These are phyloP conservation scores for Cordylochernes scorpioides DNA, from an alignment of 2,888 invertebrate species.

Conservation along the genomic window DNA sequence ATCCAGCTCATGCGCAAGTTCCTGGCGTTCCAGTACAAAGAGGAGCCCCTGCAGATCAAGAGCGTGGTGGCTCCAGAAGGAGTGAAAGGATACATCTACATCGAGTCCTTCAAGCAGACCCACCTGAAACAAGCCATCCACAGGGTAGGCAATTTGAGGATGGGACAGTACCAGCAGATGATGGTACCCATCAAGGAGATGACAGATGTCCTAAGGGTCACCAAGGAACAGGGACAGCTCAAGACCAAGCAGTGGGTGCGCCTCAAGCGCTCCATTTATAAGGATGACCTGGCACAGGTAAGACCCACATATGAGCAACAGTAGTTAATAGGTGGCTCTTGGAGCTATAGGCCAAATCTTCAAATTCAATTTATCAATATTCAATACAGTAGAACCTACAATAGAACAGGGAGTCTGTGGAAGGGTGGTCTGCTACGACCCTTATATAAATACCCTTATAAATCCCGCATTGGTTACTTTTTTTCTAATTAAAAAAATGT, in stretches of 20 bases:
- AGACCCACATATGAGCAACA: too few species aligned
- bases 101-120: slow-evolving; percentile 92
- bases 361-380: not conserved
- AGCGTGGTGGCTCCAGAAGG: slow-evolving; percentile 87
- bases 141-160: slow-evolving; percentile 63
- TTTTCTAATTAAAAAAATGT: too few species aligned
- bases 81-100: slow-evolving; percentile 89
- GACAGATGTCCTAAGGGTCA: slow-evolving; percentile 89
- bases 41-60: slow-evolving; percentile 56
- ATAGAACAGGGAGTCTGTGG: too few species aligned
- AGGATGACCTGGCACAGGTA: slow-evolving; percentile 68
- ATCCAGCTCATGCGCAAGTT: slow-evolving; percentile 83
- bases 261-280: slow-evolving; percentile 52
- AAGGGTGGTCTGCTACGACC: too few species aligned
- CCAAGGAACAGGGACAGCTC: slow-evolving; percentile 75
- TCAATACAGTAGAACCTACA: not conserved
- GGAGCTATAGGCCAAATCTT: too few species aligned
- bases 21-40: slow-evolving; percentile 53
- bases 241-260: slow-evolving; percentile 93
- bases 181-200: slow-evolving; percentile 99
- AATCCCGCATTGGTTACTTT: too few species aligned
- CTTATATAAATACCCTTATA: too few species aligned
- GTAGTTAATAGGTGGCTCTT: too few species aligned
- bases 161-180: slow-evolving; percentile 78
- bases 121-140: slow-evolving; percentile 86